These are phyloP conservation scores for Hoplodrina ambigua DNA, from an alignment of 2,888 invertebrate genomes.

Conservation along the genomic window DNA sequence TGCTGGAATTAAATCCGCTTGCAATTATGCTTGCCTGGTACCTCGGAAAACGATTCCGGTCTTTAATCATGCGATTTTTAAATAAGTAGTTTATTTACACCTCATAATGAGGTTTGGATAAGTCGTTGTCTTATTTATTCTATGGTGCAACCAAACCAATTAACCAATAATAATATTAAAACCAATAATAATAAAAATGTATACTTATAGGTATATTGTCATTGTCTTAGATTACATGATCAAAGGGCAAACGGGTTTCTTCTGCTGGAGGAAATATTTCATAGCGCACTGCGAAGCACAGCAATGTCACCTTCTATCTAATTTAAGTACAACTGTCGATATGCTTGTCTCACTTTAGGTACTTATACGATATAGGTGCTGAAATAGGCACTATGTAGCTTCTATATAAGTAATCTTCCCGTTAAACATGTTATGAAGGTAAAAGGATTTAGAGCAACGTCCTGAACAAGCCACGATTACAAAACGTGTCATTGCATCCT, in stretches of 20 bases:
- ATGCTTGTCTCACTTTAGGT: neutral
- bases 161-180: too few species aligned
- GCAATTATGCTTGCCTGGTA: conserved; percentile 56
- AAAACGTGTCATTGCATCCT: conserved; percentile 23
- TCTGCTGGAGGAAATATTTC: neutral
- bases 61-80: conserved; percentile 2
- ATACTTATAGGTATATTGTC: too few species aligned
- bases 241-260: neutral
- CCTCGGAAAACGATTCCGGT: conserved; percentile 19
- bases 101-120: neutral
- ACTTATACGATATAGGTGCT: neutral
- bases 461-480: conserved; percentile 1
- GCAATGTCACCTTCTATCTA: neutral
- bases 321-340: neutral
- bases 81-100: conserved; percentile 7
- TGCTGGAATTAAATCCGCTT: conserved; percentile 55
- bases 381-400: too few species aligned
- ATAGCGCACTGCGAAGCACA: neutral
- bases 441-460: conserved; percentile 9
- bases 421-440: neutral
- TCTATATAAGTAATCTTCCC: neutral
- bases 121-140: too few species aligned
- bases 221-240: neutral
- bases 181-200: too few species aligned
- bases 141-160: too few species aligned